These are phyloP conservation scores for Drosophila sp. DNA, from an alignment of 1,140 invertebrate genomes.

Conservation along the genomic window DNA sequence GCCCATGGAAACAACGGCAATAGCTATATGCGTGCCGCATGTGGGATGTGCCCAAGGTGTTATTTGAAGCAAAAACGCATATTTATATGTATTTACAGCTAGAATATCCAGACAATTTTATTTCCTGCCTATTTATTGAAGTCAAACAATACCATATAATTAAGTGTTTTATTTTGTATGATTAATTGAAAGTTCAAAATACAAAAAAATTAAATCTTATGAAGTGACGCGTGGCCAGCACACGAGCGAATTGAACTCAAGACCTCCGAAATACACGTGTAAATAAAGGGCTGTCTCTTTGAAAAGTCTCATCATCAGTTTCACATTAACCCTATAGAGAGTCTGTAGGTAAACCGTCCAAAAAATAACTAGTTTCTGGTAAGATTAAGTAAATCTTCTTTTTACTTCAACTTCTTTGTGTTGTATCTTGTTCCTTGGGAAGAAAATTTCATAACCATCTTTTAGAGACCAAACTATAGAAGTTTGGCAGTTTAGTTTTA, in stretches of 20 bases:
- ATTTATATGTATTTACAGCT: neutral
- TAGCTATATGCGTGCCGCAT: neutral
- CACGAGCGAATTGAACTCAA: neutral
- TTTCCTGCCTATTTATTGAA: constrained; percentile 1
- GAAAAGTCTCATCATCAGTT: too few species aligned
- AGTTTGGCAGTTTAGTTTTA: too few species aligned
- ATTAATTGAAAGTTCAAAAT: constrained; percentile 5
- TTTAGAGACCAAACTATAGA: too few species aligned
- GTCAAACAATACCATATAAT: constrained; percentile 1
- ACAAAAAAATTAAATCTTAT: neutral
- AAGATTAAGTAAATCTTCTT: too few species aligned
- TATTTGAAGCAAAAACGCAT: neutral
- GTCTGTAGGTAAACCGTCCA: too few species aligned
- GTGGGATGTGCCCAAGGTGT: constrained; percentile 1
- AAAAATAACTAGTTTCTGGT: too few species aligned
- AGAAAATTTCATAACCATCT: too few species aligned
- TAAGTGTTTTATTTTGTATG: constrained; percentile 1
- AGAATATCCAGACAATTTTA: neutral
- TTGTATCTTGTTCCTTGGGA: too few species aligned
- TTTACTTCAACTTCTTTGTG: too few species aligned
- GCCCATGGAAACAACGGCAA: neutral
- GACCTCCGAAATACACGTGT: neutral
- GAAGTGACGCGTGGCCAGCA: neutral
- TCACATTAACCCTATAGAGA: too few species aligned
- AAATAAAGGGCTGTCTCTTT: neutral